A percentile compares a stretch with the other conserved stretches of the same genome.
Conservation (phyloP, 2,888 invertebrate genomes). For the Alitta virens region DNA sequence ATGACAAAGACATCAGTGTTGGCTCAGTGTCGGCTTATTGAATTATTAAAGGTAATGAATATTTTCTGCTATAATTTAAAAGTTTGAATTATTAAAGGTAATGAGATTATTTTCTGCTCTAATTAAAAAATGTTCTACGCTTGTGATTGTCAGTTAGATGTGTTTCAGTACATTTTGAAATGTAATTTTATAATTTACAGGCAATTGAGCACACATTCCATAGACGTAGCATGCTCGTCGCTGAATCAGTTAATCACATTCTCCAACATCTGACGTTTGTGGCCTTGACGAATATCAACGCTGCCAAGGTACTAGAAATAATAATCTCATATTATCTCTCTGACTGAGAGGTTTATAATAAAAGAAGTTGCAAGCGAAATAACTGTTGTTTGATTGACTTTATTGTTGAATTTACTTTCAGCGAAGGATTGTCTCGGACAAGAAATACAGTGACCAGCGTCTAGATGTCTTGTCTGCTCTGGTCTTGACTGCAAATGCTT, state of each 20-base stretch:
- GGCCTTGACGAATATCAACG: conserved; percentile 67
- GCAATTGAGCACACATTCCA: conserved; percentile 72
- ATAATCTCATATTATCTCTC: no score
- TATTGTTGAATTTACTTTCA: conserved; percentile 24
- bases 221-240: conserved; percentile 69
- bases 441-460: conserved; percentile 49
- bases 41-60: conserved; percentile 67
- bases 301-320: conserved; percentile 69
- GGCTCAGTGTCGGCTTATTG: conserved; percentile 76
- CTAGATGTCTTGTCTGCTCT: conserved; percentile 67
- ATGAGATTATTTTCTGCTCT: no score
- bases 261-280: conserved; percentile 78
- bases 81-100: no score
- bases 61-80: no score
- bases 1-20: conserved; percentile 75
- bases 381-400: no score
- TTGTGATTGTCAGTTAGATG: no score
- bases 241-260: conserved; percentile 73
- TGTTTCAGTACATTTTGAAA: not conserved
- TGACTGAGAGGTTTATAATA: no score
- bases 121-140: no score
- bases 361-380: no score
- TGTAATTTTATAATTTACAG: conserved; percentile 32
- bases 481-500: conserved; percentile 64
- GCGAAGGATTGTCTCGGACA: conserved; percentile 55